phyloP scores from a whole-genome alignment of 2,797 vertebrate genomes.

The Lutjanus argentimaculatus region DNA sequence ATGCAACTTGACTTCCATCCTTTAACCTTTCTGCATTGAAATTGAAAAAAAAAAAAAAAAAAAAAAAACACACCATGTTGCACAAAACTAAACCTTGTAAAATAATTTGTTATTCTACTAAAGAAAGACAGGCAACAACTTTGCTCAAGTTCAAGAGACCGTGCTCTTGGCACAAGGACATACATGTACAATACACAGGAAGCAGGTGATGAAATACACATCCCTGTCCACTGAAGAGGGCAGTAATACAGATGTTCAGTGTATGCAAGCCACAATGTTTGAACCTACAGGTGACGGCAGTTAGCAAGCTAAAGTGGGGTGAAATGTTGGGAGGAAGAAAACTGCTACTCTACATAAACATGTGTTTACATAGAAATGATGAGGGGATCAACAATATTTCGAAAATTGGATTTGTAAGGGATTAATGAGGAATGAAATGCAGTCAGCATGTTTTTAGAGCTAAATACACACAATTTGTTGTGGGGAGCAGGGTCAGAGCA shows the following conservation, averaged over 20 bases:
- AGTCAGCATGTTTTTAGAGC: background rate
- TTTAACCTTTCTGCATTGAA: background rate
- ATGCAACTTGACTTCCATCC: background rate
- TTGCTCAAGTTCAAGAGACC: background rate
- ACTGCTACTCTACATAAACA: background rate
- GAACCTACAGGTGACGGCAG: background rate
- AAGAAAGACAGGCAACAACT: background rate
- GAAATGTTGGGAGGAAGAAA: background rate
- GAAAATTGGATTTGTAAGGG: background rate
- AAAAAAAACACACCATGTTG: background rate
- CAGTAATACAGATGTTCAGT: background rate
- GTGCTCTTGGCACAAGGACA: background rate
- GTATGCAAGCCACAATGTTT: background rate
- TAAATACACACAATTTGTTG: background rate
- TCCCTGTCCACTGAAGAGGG: background rate
- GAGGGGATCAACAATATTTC: background rate
- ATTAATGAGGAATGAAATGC: background rate
- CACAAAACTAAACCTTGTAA: background rate
- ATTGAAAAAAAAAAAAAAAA: background rate
- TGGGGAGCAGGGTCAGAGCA: too few relatives aligned
- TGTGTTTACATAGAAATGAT: background rate
- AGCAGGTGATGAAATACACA: background rate
- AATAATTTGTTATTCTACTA: background rate
- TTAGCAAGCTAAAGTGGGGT: slow-evolving; percentile 2
- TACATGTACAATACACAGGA: background rate